A percentile compares a stretch with the other conserved stretches of the same genome.
Evolutionary conservation across 1,140 invertebrate genomes (phyloP).

Genomic region (Drosophila yakuba): DNA sequence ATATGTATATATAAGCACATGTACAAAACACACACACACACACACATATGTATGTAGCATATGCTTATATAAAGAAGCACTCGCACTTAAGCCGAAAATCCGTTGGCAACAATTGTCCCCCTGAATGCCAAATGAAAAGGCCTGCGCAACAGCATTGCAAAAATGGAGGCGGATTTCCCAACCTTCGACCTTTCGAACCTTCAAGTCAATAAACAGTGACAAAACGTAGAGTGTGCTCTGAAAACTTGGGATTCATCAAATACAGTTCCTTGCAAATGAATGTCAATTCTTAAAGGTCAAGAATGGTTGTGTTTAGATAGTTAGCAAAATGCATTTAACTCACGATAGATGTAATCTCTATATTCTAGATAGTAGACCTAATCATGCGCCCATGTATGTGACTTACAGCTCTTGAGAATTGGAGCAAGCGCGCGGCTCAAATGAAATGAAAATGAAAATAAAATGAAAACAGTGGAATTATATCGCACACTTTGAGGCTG

Average conservation of each 20-base stretch:
- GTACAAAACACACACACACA: no score
- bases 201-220: constrained; percentile 41
- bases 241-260: no score
- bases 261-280: no score
- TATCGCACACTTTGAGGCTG: constrained; percentile 21
- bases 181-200: constrained; percentile 22
- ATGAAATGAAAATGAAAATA: constrained; percentile 1
- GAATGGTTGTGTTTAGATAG: no score
- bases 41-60: neutral
- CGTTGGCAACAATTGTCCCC: constrained; percentile 53
- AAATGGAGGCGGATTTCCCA: neutral
- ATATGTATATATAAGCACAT: constrained; percentile 9
- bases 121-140: constrained; percentile 42
- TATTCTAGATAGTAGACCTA: no score
- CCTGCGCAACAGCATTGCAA: neutral
- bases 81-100: constrained; percentile 52
- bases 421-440: neutral
- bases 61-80: neutral
- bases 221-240: neutral
- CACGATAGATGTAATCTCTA: no score
- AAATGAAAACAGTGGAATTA: constrained; percentile 30
- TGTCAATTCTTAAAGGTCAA: no score
- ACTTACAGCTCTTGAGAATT: no score
- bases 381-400: no score
- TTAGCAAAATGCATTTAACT: no score